Evolutionary conservation across 1,140 invertebrate genomes (phyloP).

Genomic region (Brachionus koreanus): DNA sequence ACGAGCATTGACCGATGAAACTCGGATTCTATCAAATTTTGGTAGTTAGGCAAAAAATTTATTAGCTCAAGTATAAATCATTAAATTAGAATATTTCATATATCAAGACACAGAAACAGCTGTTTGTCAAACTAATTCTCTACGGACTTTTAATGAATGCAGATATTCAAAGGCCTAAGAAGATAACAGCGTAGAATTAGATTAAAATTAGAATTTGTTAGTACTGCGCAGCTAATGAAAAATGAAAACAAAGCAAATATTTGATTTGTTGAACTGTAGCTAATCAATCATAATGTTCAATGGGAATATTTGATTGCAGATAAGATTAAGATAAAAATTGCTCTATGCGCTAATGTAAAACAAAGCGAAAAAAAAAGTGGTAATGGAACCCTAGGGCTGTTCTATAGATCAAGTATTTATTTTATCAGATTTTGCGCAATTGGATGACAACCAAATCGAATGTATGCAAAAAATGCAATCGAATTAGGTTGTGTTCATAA

Average conservation of each 20-base stretch:
- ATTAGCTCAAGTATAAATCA: background rate
- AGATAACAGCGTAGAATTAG: background rate
- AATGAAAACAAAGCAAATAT: background rate
- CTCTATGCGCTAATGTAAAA: background rate
- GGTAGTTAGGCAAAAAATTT: background rate
- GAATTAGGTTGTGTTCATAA: background rate
- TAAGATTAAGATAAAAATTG: slow-evolving; percentile 1
- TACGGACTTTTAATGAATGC: background rate
- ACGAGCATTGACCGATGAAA: background rate
- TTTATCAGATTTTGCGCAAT: background rate
- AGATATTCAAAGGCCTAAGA: background rate
- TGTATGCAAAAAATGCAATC: background rate
- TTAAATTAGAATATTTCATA: background rate
- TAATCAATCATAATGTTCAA: slow-evolving; percentile 32
- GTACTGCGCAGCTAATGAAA: background rate
- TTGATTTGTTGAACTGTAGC: slow-evolving; percentile 10
- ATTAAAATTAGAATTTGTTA: background rate
- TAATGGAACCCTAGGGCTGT: slow-evolving; percentile 9
- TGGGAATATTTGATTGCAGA: background rate
- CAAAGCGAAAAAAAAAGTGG: background rate
- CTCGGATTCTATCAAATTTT: background rate
- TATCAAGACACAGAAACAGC: background rate
- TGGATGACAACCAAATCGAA: background rate
- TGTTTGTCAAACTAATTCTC: slow-evolving; percentile 21
- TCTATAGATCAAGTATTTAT: background rate